Evolutionary conservation across 1,140 invertebrate genomes (phyloP), one percentile per base, ranked within the genome.

Genomic region (Scylla paramamosain): DNA sequence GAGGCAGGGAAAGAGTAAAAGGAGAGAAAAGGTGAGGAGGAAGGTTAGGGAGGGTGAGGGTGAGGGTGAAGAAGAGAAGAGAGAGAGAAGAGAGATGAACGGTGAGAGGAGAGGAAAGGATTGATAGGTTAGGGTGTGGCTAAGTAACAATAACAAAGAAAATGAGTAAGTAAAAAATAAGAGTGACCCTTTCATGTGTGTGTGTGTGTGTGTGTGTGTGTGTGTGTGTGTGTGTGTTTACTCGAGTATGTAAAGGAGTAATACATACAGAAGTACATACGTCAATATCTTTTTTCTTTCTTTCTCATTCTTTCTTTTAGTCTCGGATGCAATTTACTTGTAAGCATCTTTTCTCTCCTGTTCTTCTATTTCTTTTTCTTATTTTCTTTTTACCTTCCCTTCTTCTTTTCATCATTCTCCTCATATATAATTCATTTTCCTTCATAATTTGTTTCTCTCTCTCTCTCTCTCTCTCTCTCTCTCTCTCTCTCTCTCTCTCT

Each of bases 181-280:
- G 12, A 88, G 31, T 88, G 31, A 46, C 31, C 10, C 0, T 88
- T 88, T n/a, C 28, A 31, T 86, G 83, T 86, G 83, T 86, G 83
- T 86, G 83, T 86, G 83, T 88, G 86, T 88, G 86, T 88, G 86
- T 88, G 86, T 88, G 86, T 88, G 86, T 88, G 86, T 88, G 86
- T 88, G 86, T 88, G 86, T 88, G 86, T 88, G 86, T 88, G 86
- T 88, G 86, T 88, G 86, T 88, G 86, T 32, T n/a, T 32, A n/a
- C 45, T 39, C n/a, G 86, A 45, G 86, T 88, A 46, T 88, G 86
- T 88, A 46, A 88, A n/a, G 45, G 86, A 88, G 86, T 45, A 46
- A 88, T 39, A 88, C 32, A 88, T 39, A 88, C 32, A 32, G 31
- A 32, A 46, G 45, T 39, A 88, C 32, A 8, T 39, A 32, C 32